Conservation (phyloP, 2,797 vertebrate genomes). For the Anomalospiza imberbis region DNA sequence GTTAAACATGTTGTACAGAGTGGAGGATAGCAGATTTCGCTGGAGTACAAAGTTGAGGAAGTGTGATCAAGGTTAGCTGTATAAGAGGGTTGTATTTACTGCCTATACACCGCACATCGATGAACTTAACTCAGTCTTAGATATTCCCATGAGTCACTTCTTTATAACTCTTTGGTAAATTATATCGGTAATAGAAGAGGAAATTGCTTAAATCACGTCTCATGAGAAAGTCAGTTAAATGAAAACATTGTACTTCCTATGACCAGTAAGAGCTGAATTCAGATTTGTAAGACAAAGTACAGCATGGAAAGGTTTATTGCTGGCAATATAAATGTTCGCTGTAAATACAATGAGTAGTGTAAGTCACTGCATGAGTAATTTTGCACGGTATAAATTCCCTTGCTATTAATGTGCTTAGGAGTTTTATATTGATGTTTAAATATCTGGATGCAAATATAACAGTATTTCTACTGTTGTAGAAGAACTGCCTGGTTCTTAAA, state of each 20-base stretch:
- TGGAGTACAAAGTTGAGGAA: not conserved
- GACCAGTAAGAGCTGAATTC: not conserved
- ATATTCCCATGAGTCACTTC: not conserved
- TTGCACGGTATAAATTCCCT: not conserved
- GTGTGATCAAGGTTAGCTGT: not conserved
- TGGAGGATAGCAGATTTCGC: not conserved
- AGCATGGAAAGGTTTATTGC: conserved; percentile 28
- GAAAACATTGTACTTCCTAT: not conserved
- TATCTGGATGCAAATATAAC: not conserved
- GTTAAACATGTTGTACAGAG: not conserved
- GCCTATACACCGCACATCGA: not conserved
- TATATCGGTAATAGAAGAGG: not conserved
- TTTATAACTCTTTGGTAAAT: conserved; percentile 40
- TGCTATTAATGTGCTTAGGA: conserved; percentile 26
- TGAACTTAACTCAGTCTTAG: conserved; percentile 6
- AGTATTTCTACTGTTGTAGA: not conserved
- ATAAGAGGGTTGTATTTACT: not conserved
- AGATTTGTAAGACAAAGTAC: conserved; percentile 31
- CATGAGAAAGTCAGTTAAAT: conserved; percentile 41
- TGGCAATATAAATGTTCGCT: conserved; percentile 20
- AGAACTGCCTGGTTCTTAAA: not conserved
- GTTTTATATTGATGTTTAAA: conserved; percentile 39
- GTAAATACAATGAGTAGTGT: conserved; percentile 1
- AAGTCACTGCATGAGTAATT: not conserved
- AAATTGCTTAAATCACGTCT: conserved; percentile 42